These are phyloP conservation scores for Lonchura striata DNA, from an alignment of 2,113 vertebrate species.

Conservation along the genomic window DNA sequence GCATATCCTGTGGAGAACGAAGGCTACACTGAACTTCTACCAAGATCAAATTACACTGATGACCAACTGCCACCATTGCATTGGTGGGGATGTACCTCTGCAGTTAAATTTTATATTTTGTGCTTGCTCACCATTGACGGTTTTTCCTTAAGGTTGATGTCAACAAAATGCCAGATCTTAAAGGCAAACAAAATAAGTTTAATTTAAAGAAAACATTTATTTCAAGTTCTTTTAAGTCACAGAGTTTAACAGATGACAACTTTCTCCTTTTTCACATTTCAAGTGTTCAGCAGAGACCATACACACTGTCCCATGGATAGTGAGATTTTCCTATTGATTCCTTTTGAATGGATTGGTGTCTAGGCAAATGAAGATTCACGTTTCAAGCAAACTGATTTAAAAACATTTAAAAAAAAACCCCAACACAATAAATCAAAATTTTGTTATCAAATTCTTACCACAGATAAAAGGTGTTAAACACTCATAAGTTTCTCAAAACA, in stretches of 20 bases:
- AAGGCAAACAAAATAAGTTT: constrained; percentile 37
- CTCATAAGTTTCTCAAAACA: constrained; percentile 57
- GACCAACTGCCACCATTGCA: background rate
- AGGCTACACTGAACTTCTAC: background rate
- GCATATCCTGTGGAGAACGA: rapidly evolving
- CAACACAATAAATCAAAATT: constrained; percentile 30
- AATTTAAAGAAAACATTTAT: constrained; percentile 72
- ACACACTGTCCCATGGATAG: constrained; percentile 33
- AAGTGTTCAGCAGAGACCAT: constrained; percentile 47
- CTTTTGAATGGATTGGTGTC: constrained; percentile 2
- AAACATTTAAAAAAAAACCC: constrained; percentile 33
- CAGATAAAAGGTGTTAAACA: constrained; percentile 64
- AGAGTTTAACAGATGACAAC: constrained; percentile 67
- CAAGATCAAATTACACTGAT: background rate
- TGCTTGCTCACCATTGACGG: background rate
- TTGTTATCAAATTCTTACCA: constrained; percentile 49
- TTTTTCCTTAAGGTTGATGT: background rate
- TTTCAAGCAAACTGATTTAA: constrained; percentile 55
- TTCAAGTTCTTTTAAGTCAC: constrained; percentile 57
- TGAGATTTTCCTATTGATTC: background rate
- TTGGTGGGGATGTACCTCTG: background rate
- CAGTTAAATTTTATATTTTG: background rate
- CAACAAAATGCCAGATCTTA: constrained; percentile 31
- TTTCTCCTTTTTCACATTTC: constrained; percentile 57
- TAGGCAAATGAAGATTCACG: constrained; percentile 20